Percentiles rank a stretch among this genome's conserved stretches.
phyloP scores from a whole-genome alignment of 2,797 vertebrate species.

The Podarcis siculus region DNA sequence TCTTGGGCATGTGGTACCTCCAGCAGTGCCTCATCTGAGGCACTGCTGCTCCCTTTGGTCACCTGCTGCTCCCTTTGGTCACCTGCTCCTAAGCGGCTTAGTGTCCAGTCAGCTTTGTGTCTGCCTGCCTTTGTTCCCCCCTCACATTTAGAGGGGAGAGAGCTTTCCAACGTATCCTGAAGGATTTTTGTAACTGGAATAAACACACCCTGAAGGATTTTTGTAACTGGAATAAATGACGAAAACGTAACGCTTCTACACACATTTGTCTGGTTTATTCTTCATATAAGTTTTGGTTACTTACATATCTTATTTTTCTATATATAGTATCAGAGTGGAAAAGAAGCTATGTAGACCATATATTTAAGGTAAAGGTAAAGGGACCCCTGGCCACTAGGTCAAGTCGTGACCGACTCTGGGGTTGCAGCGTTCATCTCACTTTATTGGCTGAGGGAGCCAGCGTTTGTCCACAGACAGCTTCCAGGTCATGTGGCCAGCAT shows the following conservation, averaged over 20 bases:
- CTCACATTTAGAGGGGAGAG: neutral
- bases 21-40: too few species aligned
- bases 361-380: too few species aligned
- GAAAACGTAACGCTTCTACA: neutral
- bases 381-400: too few species aligned
- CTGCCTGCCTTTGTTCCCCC: neutral
- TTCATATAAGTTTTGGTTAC: neutral
- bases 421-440: too few species aligned
- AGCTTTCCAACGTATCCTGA: neutral
- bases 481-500: too few species aligned
- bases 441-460: too few species aligned
- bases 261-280: neutral
- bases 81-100: neutral
- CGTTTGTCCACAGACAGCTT: too few species aligned
- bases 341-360: neutral
- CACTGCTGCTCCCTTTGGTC: too few species aligned
- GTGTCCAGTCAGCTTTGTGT: neutral
- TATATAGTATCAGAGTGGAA: neutral
- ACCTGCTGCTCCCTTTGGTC: too few species aligned
- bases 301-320: neutral
- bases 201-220: neutral
- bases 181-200: neutral
- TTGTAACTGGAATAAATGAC: neutral
- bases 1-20: too few species aligned
- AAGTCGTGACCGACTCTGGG: too few species aligned